Evolutionary conservation across 2,113 vertebrate species (phyloP), one percentile per base, ranked within the genome.

Genomic region (Acanthochromis polyacanthus): DNA sequence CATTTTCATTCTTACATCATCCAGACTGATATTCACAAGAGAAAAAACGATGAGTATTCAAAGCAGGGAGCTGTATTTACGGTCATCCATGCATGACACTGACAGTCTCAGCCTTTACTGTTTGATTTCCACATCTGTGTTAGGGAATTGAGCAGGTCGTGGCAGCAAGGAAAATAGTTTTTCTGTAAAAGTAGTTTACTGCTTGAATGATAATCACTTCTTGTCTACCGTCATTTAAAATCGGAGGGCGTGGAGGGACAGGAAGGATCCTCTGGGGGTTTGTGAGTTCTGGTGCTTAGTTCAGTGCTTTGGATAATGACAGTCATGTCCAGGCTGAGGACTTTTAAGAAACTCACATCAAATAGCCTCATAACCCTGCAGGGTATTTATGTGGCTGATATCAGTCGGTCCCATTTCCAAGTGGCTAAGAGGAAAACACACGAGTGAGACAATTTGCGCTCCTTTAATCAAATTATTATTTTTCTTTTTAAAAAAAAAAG

Each of bases 151-250:
- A 69, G 56, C 23, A n/a, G 36, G 71, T 7, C 0, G 9, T 55
- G 64, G 40, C 55, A 45, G 66, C 10, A 1, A 68, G 70, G 58
- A 58, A 83, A 84, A 84, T 77, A 36, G 64, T 76, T 86, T 88
- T 77, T 76, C 63, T 74, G 57, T 56, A 78, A 88, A 91, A 89
- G 76, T 74, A 75, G 73, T 87, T 86, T 71, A 76, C 67, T 65
- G 46, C 84, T 86, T 87, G 78, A 83, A 84, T 83, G 46, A 71
- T 74, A 83, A 80, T 85, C 63, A 76, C 19, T 50, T 36, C 86
- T 70, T 80, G 56, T 81, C 77, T 84, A 84, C 86, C 12, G 4
- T 75, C 80, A 67, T 75, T 75, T 86, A 40, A 80, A 86, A 83
- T 81, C 50, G 20, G 66, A 71, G 30, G 68, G 20, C 61, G 20